Percentiles rank a stretch among this genome's conserved stretches.
Evolutionary conservation across 2,113 vertebrate genomes (phyloP).

Genomic region (Bos taurus): ARS-UCD2.0 NC_037349.1:10689501-10690000

Average conservation of each 20-base stretch:
- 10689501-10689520: neutral
- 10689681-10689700: neutral
- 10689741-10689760: neutral
- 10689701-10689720: neutral
- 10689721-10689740: neutral
- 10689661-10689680: neutral
- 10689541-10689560: neutral
- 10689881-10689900: slow-evolving; percentile 53
- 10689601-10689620: neutral
- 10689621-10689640: neutral
- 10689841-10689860: slow-evolving; percentile 55
- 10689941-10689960: neutral
- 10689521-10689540: neutral
- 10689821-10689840: slow-evolving; percentile 12
- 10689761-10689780: slow-evolving; percentile 17
- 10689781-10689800: neutral
- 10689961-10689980: neutral
- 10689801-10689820: slow-evolving; percentile 55
- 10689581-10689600: neutral
- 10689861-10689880: slow-evolving; percentile 60
- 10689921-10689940: slow-evolving; percentile 38
- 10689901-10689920: slow-evolving; percentile 43
- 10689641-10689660: neutral
- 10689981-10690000: neutral
- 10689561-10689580: neutral